A percentile compares a stretch with the other conserved stretches of the same genome.
Evolutionary conservation across 1,140 invertebrate species (phyloP).

Genomic region (Carposina sasakii): DNA sequence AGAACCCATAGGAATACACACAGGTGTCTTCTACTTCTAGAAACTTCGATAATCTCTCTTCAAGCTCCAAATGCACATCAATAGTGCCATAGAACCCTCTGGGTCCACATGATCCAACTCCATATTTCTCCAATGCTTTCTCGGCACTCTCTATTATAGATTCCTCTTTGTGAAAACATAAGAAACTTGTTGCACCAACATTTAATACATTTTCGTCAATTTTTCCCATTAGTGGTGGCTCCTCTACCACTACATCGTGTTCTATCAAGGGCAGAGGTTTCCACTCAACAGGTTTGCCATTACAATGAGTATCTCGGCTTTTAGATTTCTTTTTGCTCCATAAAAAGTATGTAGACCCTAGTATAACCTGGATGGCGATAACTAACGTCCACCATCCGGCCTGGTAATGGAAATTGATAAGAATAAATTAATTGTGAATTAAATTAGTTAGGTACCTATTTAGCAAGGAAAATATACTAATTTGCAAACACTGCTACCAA

Average conservation of each 20-base stretch:
- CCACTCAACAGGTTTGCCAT: slow-evolving; percentile 49
- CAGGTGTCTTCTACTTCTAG: slow-evolving; percentile 95
- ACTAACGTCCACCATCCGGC: slow-evolving; percentile 63
- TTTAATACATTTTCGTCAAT: slow-evolving; percentile 60
- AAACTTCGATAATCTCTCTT: slow-evolving; percentile 91
- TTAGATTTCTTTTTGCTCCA: slow-evolving; percentile 41
- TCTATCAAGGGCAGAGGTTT: slow-evolving; percentile 59
- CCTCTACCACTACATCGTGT: slow-evolving; percentile 42
- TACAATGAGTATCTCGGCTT: slow-evolving; percentile 38
- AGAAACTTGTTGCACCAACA: slow-evolving; percentile 65
- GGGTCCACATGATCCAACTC: slow-evolving; percentile 98
- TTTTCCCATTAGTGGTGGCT: slow-evolving; percentile 61
- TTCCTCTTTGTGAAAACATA: slow-evolving; percentile 58
- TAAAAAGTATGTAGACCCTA: slow-evolving; percentile 40
- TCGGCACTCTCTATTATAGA: slow-evolving; percentile 50
- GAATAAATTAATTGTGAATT: no score
- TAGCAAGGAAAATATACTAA: no score
- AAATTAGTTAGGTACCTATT: no score
- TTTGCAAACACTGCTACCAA: no score
- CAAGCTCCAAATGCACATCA: slow-evolving; percentile 95
- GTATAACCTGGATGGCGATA: slow-evolving; percentile 54
- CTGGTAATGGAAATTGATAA: slow-evolving; percentile 25
- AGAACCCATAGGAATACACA: slow-evolving; percentile 98
- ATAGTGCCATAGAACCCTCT: slow-evolving; percentile 98
- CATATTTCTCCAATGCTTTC: slow-evolving; percentile 89